Evolutionary conservation across 2,888 invertebrate genomes (phyloP).

Genomic region (Leptopterna dolabrata): DNA sequence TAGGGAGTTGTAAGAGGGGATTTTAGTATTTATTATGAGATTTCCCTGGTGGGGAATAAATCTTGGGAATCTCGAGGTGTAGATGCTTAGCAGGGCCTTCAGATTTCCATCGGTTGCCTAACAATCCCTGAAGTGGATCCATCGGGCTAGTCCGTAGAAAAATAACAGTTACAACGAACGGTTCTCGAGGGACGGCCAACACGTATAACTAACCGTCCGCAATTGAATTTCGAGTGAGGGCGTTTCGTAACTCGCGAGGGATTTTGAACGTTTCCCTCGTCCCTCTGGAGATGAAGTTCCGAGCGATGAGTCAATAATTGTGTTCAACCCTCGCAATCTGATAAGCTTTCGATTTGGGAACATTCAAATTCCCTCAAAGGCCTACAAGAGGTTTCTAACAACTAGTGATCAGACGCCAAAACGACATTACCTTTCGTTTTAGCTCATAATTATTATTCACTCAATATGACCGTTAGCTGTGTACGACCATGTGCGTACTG

Average conservation of each 20-base stretch:
- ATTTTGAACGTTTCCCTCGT: background rate
- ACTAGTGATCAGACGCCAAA: too few relatives aligned
- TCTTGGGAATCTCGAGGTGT: background rate
- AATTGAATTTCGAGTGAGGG: background rate
- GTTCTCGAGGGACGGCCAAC: background rate
- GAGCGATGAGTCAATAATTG: background rate
- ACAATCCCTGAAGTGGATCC: background rate
- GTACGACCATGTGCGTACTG: too few relatives aligned
- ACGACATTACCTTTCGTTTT: too few relatives aligned
- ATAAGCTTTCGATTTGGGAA: too few relatives aligned
- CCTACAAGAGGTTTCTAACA: too few relatives aligned
- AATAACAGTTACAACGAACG: background rate
- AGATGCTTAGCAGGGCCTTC: background rate
- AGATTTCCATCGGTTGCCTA: constrained; percentile 11
- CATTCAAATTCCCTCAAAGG: too few relatives aligned
- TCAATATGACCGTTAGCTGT: too few relatives aligned
- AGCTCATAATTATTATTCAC: too few relatives aligned
- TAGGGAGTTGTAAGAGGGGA: background rate
- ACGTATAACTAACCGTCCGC: background rate
- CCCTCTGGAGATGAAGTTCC: background rate
- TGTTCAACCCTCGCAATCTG: too few relatives aligned
- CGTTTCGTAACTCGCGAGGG: background rate
- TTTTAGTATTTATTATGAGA: background rate
- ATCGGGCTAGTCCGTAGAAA: background rate
- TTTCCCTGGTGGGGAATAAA: background rate